A percentile compares a stretch with the other conserved stretches of the same genome.
These are phyloP conservation scores for Epinotia ramella DNA, from an alignment of 2,888 invertebrate genomes.

Conservation along the genomic window DNA sequence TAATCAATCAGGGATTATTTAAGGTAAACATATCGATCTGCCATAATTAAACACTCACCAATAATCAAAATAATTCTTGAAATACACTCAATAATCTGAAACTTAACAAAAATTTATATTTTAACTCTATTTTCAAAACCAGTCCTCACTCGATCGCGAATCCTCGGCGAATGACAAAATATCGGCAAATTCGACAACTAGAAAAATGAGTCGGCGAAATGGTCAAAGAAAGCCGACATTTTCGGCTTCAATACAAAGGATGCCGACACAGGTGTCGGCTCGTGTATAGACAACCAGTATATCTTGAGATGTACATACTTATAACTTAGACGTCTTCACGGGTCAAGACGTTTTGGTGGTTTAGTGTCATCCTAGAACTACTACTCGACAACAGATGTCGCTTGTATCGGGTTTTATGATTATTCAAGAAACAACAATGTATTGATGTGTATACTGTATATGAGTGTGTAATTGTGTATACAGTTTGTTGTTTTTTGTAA, in stretches of 20 bases:
- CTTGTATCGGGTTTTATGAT: constrained; percentile 2
- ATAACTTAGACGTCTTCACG: too few relatives aligned
- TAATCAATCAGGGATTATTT: not conserved
- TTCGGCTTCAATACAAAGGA: constrained; percentile 32
- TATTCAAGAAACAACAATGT: not conserved
- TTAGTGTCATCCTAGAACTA: constrained; percentile 33
- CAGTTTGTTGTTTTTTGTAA: too few relatives aligned
- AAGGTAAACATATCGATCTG: not conserved
- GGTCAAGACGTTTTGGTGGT: not conserved
- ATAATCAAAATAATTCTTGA: not conserved
- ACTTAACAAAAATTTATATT: not conserved
- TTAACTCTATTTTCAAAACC: not conserved
- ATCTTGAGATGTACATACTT: not conserved
- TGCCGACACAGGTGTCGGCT: constrained; percentile 32
- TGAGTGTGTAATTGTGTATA: too few relatives aligned
- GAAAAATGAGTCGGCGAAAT: constrained; percentile 23
- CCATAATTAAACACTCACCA: constrained; percentile 18
- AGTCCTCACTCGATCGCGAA: not conserved
- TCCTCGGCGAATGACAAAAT: constrained; percentile 8
- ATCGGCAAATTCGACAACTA: not conserved
- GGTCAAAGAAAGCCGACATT: constrained; percentile 39
- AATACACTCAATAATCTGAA: not conserved
- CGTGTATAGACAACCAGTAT: constrained; percentile 8
- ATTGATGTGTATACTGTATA: too few relatives aligned
- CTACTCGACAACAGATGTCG: constrained; percentile 55